Evolutionary conservation across 2,888 invertebrate species (phyloP).

Genomic region (Nephrotoma guestfalica): DNA sequence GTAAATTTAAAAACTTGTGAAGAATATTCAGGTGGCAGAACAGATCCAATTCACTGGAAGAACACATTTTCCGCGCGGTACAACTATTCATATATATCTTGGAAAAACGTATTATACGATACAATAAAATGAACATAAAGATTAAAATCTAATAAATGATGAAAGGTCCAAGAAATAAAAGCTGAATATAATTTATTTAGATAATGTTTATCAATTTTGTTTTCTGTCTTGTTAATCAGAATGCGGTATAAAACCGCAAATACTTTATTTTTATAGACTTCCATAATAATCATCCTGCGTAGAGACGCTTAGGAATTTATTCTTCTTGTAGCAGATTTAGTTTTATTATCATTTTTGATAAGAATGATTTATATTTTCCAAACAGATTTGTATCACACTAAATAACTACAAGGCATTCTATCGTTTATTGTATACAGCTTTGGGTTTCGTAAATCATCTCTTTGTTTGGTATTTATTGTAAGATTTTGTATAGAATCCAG

Average conservation of each 20-base stretch:
- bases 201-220: not conserved
- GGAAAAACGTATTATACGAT: no score
- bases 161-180: not conserved
- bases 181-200: not conserved
- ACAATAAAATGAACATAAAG: not conserved
- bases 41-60: no score
- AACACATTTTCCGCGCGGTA: no score
- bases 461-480: slow-evolving; percentile 6
- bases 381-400: slow-evolving; percentile 7
- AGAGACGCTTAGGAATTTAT: not conserved
- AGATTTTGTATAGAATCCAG: not conserved
- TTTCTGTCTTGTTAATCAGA: not conserved
- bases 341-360: not conserved
- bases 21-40: no score
- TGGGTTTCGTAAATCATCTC: slow-evolving; percentile 7
- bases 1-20: no score
- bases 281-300: not conserved
- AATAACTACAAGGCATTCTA: not conserved
- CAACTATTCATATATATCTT: no score
- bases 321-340: not conserved
- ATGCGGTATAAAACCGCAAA: not conserved
- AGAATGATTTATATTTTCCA: not conserved
- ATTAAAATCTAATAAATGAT: not conserved
- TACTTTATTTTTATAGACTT: not conserved
- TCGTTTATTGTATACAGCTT: not conserved